A percentile compares a stretch with the other conserved stretches of the same genome.
phyloP scores from a whole-genome alignment of 2,113 vertebrate genomes.

The Anser cygnoides region DNA sequence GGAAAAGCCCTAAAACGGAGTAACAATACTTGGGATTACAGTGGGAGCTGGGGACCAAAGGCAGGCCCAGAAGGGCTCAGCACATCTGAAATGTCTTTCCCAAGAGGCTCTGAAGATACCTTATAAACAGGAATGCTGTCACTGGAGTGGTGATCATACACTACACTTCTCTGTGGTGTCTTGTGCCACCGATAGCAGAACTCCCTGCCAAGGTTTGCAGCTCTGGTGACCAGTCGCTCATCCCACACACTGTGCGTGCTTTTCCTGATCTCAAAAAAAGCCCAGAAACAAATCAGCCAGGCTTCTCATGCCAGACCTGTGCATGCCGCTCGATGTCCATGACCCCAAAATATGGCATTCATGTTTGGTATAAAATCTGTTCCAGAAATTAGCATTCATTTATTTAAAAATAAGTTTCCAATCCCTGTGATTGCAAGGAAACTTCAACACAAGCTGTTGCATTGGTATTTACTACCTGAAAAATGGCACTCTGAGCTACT shows the following conservation, averaged over 20 bases:
- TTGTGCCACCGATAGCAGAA: rapidly evolving
- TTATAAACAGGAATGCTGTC: background rate
- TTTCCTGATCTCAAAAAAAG: background rate
- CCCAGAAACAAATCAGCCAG: background rate
- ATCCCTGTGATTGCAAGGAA: background rate
- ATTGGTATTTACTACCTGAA: background rate
- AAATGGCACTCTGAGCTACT: background rate
- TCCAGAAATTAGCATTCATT: background rate
- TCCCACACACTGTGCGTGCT: background rate
- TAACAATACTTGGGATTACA: background rate
- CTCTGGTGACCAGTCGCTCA: background rate
- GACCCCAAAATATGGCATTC: background rate
- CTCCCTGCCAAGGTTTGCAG: background rate
- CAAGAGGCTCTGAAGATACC: background rate
- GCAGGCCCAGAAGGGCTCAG: background rate
- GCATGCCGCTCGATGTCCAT: background rate
- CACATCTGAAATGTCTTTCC: background rate
- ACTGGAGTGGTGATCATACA: background rate
- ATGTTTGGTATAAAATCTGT: background rate
- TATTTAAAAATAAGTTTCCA: background rate
- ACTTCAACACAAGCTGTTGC: background rate
- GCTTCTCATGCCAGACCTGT: background rate
- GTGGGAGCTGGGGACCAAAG: background rate
- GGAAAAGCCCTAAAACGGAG: background rate
- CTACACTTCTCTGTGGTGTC: background rate